A percentile compares a stretch with the other conserved stretches of the same genome.
phyloP scores from a whole-genome alignment of 2,888 invertebrate species.

The Idaea straminata region DNA sequence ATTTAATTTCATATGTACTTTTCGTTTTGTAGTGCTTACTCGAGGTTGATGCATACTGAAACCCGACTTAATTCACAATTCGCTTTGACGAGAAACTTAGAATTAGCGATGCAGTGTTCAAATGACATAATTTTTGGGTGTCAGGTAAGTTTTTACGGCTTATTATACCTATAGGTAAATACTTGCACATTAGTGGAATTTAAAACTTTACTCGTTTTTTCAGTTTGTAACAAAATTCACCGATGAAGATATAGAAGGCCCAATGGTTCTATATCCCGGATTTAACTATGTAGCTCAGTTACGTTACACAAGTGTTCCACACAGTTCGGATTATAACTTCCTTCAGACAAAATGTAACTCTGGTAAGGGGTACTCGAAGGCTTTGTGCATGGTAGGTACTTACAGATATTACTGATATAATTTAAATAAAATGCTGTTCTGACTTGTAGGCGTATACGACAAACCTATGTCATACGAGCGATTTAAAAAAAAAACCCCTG shows the following conservation, averaged over 20 bases:
- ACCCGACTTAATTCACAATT: conserved; percentile 10
- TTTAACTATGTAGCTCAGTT: conserved; percentile 45
- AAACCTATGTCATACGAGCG: too few relatives aligned
- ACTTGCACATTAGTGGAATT: too few relatives aligned
- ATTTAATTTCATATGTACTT: neutral
- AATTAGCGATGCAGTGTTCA: conserved; percentile 49
- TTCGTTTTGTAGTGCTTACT: conserved; percentile 11
- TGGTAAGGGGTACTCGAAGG: conserved; percentile 33
- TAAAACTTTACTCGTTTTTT: conserved; percentile 11
- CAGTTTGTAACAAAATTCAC: conserved; percentile 54
- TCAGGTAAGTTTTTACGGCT: conserved; percentile 36
- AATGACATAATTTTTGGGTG: conserved; percentile 42
- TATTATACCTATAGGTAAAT: neutral
- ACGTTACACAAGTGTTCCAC: conserved; percentile 41
- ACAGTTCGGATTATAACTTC: conserved; percentile 39
- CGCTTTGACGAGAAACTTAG: conserved; percentile 32
- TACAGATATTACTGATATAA: neutral
- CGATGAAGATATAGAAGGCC: conserved; percentile 44
- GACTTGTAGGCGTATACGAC: too few relatives aligned
- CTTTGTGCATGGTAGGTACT: conserved; percentile 38
- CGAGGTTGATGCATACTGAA: conserved; percentile 25
- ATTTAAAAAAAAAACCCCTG: too few relatives aligned
- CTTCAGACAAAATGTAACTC: conserved; percentile 35
- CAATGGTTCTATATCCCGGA: conserved; percentile 41
- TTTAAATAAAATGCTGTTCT: neutral